Evolutionary conservation across 2,888 invertebrate species (phyloP).

Genomic region (Hydroisotoma schaefferi): DNA sequence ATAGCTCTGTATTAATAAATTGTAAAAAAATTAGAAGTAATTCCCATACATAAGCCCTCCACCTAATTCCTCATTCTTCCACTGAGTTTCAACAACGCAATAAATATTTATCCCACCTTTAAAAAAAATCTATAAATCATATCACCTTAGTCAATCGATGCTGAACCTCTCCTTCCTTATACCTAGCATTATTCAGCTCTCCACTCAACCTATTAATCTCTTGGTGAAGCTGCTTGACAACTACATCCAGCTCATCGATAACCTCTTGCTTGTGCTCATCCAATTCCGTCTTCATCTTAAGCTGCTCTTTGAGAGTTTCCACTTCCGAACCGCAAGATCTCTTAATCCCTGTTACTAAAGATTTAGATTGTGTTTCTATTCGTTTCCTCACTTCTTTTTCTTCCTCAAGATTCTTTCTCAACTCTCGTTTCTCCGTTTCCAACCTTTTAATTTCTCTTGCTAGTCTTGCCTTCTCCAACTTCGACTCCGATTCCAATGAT

Average conservation of each 20-base stretch:
- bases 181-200: not conserved
- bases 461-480: not conserved
- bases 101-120: too few relatives aligned
- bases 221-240: not conserved
- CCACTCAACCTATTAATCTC: slow-evolving; percentile 4
- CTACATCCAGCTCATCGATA: not conserved
- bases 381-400: not conserved
- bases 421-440: not conserved
- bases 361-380: slow-evolving; percentile 1
- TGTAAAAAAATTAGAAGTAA: not conserved
- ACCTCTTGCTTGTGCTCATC: not conserved
- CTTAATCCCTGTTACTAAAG: slow-evolving; percentile 2
- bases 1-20: not conserved
- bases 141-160: not conserved
- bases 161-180: not conserved
- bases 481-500: not conserved
- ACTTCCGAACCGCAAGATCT: not conserved
- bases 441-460: not conserved
- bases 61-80: too few relatives aligned
- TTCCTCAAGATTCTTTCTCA: not conserved
- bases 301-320: not conserved
- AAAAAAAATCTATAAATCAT: too few relatives aligned
- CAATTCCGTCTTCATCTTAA: slow-evolving; percentile 1
- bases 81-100: too few relatives aligned
- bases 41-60: not conserved